These are phyloP conservation scores for Tribolium madens DNA, from an alignment of 1,140 invertebrate genomes.

Conservation along the genomic window DNA sequence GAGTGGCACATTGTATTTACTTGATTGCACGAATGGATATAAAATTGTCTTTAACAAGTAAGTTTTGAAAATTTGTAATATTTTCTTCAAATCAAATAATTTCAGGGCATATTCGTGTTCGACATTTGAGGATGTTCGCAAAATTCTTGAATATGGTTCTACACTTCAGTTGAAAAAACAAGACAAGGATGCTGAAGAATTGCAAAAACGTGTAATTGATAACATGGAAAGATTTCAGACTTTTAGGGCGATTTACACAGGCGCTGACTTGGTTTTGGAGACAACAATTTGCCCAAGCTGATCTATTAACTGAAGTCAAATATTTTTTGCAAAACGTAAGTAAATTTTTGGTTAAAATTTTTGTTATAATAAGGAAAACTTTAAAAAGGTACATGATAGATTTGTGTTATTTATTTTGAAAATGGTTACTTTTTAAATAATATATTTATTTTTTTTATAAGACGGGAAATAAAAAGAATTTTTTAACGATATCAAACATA, in stretches of 20 bases:
- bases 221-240: conserved; percentile 54
- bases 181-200: not conserved
- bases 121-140: conserved; percentile 50
- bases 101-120: no score
- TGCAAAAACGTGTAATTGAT: conserved; percentile 22
- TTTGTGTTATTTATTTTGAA: no score
- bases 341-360: not conserved
- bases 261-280: not conserved
- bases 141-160: conserved; percentile 54
- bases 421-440: no score
- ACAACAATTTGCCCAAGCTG: conserved; percentile 48
- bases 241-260: conserved; percentile 46
- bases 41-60: conserved; percentile 15
- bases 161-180: conserved; percentile 3
- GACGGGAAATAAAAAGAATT: no score
- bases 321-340: conserved; percentile 51
- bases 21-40: conserved; percentile 29
- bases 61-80: no score
- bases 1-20: conserved; percentile 41
- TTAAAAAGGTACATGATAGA: no score
- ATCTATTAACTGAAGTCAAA: conserved; percentile 52
- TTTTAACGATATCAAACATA: no score
- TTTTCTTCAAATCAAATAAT: no score
- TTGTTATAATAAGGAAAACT: no score
- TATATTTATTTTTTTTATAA: no score